Evolutionary conservation across 2,113 vertebrate genomes (phyloP).

Genomic region (Brachypodius melanocephalos): DNA sequence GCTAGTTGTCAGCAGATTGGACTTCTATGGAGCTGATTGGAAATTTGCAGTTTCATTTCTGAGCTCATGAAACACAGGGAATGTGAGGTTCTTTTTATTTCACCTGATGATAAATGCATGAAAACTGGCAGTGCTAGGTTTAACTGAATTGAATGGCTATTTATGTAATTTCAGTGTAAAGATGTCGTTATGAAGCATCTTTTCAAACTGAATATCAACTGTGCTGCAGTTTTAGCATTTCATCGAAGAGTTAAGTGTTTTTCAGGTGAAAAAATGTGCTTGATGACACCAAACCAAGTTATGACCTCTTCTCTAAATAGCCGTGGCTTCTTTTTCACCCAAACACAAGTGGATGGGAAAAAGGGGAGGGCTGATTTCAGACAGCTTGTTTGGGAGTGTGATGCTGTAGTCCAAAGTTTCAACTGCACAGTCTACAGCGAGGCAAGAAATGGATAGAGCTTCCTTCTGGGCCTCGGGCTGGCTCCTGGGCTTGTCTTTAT

Average conservation of each 20-base stretch:
- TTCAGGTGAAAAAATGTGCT: background rate
- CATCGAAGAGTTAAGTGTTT: background rate
- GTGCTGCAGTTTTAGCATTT: background rate
- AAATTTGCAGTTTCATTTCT: background rate
- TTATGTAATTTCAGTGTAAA: background rate
- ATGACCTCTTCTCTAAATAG: background rate
- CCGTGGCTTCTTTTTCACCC: background rate
- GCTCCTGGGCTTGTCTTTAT: background rate
- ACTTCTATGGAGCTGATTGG: background rate
- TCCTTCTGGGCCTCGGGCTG: background rate
- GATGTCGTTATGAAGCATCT: background rate
- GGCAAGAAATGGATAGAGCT: background rate
- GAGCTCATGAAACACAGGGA: background rate
- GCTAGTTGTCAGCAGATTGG: background rate
- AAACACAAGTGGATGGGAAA: background rate
- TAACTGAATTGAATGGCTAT: background rate
- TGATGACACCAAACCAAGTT: background rate
- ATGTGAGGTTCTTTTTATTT: background rate
- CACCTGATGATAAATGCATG: background rate
- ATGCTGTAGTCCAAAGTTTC: background rate
- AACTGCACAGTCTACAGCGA: fast-evolving
- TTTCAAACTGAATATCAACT: background rate
- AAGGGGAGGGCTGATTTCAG: background rate
- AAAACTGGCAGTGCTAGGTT: background rate
- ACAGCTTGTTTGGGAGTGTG: background rate